Evolutionary conservation across 2,888 invertebrate species (phyloP), one percentile per base, ranked within the genome.

Genomic region (Diloba caeruleocephala): DNA sequence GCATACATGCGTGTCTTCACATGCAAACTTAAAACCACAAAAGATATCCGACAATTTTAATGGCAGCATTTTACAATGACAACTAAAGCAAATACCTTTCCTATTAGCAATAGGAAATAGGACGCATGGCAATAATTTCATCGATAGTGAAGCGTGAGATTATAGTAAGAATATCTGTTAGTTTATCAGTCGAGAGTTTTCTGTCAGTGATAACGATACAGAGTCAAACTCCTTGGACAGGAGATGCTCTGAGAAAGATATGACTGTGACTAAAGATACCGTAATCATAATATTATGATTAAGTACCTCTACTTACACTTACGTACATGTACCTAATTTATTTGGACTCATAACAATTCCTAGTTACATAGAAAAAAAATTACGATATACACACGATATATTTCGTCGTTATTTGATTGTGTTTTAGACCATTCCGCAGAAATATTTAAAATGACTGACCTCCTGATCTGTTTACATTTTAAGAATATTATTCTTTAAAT

Each of bases 111-210:
- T 46, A 34, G 41, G 43, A 56, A 61, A 42, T 54, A 32, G 37
- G 44, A 53, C 53, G 38, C 33, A 48, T 57, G 41, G 54, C 45
- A 62, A 49, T 57, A 57, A 63, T 61, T 52, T 53, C 50, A 66
- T 69, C 60, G 60, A 66, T 68, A 75, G 53, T 61, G 53, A 56
- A 48, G 38, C 53, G 50, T 63, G 41, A 44, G 50, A 59, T 60
- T 67, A 70, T 74, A 69, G 78, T 69, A 70, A 66, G 52, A 53
- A 53, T 72, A 53, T 64, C 57, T 39, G 42, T 29, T 15, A 26
- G 53, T 43, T 68, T 74, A 74, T 73, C 73, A 54, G 49, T 61
- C 39, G 54, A 65, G 61, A 49, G 53, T 55, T 21, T 51, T 61
- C 51, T 73, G 60, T 63, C 58, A 51, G 19, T 49, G 74, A 72